Percentiles rank a stretch among this genome's conserved stretches.
Conservation (phyloP, 2,113 vertebrate genomes). For the Trachemys scripta region DNA sequence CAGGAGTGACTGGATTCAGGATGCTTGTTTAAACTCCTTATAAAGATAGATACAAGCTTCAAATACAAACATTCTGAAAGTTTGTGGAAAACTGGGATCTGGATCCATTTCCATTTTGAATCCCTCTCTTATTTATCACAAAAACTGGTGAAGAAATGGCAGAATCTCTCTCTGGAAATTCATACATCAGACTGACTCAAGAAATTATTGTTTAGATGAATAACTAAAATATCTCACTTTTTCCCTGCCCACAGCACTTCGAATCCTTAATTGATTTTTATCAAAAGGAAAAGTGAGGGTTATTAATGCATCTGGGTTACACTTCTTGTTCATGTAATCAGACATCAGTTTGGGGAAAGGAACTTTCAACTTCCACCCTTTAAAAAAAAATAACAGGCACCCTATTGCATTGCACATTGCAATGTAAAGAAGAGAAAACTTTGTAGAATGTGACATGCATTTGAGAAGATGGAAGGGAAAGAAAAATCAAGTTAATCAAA, state of each 20-base stretch:
- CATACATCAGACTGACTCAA: too few relatives aligned
- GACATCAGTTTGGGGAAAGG: too few relatives aligned
- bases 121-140: not conserved
- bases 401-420: too few relatives aligned
- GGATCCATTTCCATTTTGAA: not conserved
- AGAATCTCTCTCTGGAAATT: too few relatives aligned
- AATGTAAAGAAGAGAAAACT: too few relatives aligned
- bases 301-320: too few relatives aligned
- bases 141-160: too few relatives aligned
- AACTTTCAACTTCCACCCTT: too few relatives aligned
- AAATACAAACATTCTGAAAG: not conserved
- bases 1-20: not conserved
- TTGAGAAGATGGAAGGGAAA: not conserved
- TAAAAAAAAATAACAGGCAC: too few relatives aligned
- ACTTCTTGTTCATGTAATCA: too few relatives aligned
- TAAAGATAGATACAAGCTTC: not conserved
- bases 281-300: not conserved
- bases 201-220: not conserved
- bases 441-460: too few relatives aligned
- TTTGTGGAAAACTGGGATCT: not conserved
- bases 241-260: not conserved
- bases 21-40: not conserved
- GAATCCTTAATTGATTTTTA: not conserved
- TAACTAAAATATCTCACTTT: not conserved
- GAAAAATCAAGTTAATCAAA: not conserved